Evolutionary conservation across 1,140 invertebrate species (phyloP).

Genomic region (Philotrypesis tridentata): DNA sequence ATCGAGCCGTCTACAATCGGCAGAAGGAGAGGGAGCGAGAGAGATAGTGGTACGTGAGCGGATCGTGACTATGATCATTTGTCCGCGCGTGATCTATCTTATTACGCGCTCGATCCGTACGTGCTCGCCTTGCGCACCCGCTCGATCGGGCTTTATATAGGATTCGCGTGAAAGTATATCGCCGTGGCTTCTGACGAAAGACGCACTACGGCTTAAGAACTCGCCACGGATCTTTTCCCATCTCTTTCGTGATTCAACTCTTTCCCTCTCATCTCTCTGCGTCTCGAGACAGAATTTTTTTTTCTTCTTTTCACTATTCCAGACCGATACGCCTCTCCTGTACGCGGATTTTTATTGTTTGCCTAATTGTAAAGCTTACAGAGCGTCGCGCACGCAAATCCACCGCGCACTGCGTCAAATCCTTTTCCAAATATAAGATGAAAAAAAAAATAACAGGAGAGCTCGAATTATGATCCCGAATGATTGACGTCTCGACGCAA

Average conservation of each 20-base stretch:
- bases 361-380: background rate
- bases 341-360: too few relatives aligned
- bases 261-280: background rate
- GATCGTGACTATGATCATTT: constrained; percentile 10
- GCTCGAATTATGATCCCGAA: constrained; percentile 14
- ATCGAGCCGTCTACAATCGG: background rate
- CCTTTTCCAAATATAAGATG: background rate
- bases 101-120: background rate
- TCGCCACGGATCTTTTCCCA: background rate
- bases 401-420: background rate
- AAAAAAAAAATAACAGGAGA: background rate
- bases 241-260: background rate
- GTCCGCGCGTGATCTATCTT: constrained; percentile 8
- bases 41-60: too few relatives aligned
- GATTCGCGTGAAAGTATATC: background rate
- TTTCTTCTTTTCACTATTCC: background rate
- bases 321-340: too few relatives aligned
- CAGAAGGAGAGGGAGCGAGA: too few relatives aligned
- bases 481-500: constrained; percentile 28
- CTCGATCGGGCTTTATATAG: background rate
- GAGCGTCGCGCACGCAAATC: background rate
- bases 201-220: background rate
- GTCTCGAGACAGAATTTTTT: background rate
- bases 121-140: background rate
- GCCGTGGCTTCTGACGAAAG: background rate